Conservation (phyloP, 1,140 invertebrate species). For the Trypoxylus dichotomus region DNA sequence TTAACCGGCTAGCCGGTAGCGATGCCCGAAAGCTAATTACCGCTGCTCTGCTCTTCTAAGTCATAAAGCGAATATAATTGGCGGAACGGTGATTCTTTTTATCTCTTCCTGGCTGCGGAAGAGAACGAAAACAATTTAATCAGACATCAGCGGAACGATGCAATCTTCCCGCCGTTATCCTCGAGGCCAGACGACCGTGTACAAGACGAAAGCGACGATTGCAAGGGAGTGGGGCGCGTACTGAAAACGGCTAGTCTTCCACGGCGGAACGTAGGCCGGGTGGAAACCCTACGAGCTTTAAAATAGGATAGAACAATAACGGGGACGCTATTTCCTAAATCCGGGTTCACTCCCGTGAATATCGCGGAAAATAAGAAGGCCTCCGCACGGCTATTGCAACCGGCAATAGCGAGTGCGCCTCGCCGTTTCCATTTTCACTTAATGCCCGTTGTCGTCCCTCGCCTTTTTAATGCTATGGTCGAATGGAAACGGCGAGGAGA, state of each 20-base stretch:
- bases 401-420: too few species aligned
- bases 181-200: background rate
- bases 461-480: background rate
- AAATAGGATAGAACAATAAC: constrained; percentile 39
- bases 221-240: too few species aligned
- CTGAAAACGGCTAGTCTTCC: background rate
- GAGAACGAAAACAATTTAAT: constrained; percentile 36
- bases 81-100: constrained; percentile 24
- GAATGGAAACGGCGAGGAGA: background rate
- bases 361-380: background rate
- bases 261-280: constrained; percentile 14
- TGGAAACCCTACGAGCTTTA: constrained; percentile 32
- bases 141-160: constrained; percentile 35
- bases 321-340: background rate
- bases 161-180: constrained; percentile 36
- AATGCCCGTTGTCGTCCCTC: background rate
- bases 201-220: too few species aligned
- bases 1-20: too few species aligned
- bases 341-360: background rate
- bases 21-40: background rate
- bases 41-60: background rate
- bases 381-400: background rate
- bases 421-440: constrained; percentile 10
- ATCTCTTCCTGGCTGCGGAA: background rate
- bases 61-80: constrained; percentile 19